These are phyloP conservation scores for Limnodromus scolopaceus DNA, from an alignment of 2,797 vertebrate genomes.

Conservation along the genomic window DNA sequence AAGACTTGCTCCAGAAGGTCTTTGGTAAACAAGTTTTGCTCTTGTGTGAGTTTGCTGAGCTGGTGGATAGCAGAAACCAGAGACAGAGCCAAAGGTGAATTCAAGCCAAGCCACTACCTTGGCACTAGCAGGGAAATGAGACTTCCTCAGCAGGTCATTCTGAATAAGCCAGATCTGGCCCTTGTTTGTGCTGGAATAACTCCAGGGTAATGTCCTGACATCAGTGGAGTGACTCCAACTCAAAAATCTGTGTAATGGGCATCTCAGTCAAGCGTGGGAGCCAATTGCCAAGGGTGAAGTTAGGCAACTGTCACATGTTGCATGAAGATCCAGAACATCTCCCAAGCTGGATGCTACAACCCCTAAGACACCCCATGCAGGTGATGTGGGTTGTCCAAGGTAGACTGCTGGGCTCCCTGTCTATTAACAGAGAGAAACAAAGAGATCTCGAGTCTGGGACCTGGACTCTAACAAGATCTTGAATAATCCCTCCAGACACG, in stretches of 20 bases:
- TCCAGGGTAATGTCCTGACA: background rate
- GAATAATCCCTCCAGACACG: background rate
- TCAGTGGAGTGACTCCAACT: background rate
- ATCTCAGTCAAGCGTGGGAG: background rate
- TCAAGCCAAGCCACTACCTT: background rate
- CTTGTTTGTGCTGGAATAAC: background rate
- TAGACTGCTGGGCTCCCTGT: background rate
- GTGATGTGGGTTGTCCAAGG: background rate
- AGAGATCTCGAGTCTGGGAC: background rate
- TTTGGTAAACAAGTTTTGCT: background rate
- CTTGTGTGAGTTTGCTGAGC: background rate
- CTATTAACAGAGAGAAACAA: background rate
- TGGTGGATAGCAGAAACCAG: background rate
- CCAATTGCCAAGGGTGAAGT: background rate
- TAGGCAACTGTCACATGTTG: background rate
- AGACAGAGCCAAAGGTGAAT: background rate
- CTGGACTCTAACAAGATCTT: background rate
- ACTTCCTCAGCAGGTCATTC: background rate
- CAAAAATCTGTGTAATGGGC: background rate
- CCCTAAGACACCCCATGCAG: fast-evolving
- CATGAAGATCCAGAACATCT: background rate
- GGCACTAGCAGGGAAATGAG: background rate
- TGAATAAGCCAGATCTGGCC: background rate
- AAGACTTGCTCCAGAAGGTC: background rate
- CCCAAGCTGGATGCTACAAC: background rate